Percentiles rank a stretch among this genome's conserved stretches.
phyloP scores from a whole-genome alignment of 2,797 vertebrate genomes.

The Taenioides sp. region DNA sequence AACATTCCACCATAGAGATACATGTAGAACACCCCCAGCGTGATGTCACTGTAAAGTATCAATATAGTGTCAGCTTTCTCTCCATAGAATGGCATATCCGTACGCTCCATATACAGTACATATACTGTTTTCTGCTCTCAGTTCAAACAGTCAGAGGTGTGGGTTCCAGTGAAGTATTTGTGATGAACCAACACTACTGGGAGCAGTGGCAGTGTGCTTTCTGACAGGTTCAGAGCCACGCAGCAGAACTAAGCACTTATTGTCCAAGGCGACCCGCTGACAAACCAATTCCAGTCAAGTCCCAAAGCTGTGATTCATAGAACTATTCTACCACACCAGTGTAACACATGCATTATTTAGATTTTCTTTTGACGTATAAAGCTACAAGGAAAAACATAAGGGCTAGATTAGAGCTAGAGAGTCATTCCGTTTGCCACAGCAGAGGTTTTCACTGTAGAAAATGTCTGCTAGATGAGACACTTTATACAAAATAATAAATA shows the following conservation, averaged over 20 bases:
- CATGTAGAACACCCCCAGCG: too few relatives aligned
- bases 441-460: not conserved
- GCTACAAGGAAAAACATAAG: constrained; percentile 16
- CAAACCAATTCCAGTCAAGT: constrained; percentile 51
- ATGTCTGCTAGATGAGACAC: not conserved
- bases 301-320: constrained; percentile 47
- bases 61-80: too few relatives aligned
- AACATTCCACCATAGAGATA: too few relatives aligned
- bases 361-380: constrained; percentile 35
- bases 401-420: not conserved
- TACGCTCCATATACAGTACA: not conserved
- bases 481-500: too few relatives aligned
- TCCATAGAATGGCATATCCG: not conserved
- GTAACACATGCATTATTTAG: constrained; percentile 60
- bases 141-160: constrained; percentile 49
- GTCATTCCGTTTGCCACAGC: not conserved
- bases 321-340: constrained; percentile 52
- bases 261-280: constrained; percentile 48
- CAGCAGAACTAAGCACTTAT: constrained; percentile 56
- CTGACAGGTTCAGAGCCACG: constrained; percentile 20
- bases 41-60: too few relatives aligned
- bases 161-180: constrained; percentile 37
- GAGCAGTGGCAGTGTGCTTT: constrained; percentile 30
- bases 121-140: constrained; percentile 19
- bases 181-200: constrained; percentile 48